Conservation (phyloP, 2,113 vertebrate species). For the Parus major region DNA sequence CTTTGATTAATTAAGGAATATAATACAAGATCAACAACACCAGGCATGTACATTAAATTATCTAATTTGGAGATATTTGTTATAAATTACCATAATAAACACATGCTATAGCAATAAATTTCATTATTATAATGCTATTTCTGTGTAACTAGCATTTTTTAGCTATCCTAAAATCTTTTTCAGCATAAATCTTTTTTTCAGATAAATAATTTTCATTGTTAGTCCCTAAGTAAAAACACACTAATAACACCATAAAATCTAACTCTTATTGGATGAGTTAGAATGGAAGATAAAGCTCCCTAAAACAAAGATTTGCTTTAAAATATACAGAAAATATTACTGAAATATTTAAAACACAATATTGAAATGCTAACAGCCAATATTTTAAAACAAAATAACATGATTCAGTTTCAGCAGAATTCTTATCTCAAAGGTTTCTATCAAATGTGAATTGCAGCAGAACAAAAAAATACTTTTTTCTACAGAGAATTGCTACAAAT, state of each 20-base stretch:
- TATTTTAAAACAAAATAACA: background rate
- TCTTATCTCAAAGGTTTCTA: background rate
- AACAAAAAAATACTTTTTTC: background rate
- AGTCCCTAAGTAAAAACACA: background rate
- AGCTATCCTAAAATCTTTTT: background rate
- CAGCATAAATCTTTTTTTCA: background rate
- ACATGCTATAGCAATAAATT: background rate
- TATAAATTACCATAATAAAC: constrained; percentile 12
- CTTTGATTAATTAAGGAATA: constrained; percentile 28
- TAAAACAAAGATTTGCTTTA: background rate
- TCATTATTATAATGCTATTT: background rate
- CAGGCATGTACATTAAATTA: background rate
- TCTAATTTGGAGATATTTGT: constrained; percentile 9
- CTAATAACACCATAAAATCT: background rate
- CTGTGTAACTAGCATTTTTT: background rate
- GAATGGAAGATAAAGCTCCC: background rate
- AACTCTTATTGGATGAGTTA: background rate
- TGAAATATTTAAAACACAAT: background rate
- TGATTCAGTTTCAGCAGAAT: background rate
- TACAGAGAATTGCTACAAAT: background rate
- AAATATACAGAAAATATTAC: background rate
- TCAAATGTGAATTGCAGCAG: background rate
- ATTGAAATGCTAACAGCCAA: background rate
- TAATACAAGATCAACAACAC: constrained; percentile 9
- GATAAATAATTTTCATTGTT: background rate